phyloP scores from a whole-genome alignment of 2,113 vertebrate genomes.

The Anser cygnoides region DNA sequence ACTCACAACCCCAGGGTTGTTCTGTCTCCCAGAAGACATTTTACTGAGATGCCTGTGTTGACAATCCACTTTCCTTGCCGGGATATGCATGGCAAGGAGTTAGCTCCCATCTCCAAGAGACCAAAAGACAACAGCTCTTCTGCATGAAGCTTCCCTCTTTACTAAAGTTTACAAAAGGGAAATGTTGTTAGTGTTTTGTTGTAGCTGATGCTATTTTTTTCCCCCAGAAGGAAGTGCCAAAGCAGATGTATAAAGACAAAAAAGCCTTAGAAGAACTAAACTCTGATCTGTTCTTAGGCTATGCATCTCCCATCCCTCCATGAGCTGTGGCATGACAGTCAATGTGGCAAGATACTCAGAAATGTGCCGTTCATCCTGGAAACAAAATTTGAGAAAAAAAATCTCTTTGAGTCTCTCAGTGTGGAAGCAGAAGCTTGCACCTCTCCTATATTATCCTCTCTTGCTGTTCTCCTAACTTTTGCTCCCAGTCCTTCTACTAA shows the following conservation, averaged over 20 bases:
- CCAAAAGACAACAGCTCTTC: background rate
- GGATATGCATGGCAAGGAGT: fast-evolving
- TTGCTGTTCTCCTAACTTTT: background rate
- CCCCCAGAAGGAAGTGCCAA: background rate
- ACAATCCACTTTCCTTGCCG: background rate
- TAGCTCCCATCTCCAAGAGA: background rate
- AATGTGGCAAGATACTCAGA: background rate
- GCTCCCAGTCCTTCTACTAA: background rate
- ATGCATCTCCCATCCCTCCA: background rate
- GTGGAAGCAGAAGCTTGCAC: background rate
- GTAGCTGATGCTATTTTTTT: background rate
- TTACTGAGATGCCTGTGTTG: background rate
- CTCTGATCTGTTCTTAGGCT: background rate
- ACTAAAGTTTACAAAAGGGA: background rate
- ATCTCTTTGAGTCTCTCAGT: background rate
- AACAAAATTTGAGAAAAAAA: background rate
- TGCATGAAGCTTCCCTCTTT: background rate
- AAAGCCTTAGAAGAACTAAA: background rate
- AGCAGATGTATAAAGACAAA: background rate
- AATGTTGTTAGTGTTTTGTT: background rate
- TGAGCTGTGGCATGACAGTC: background rate
- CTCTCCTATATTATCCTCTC: background rate
- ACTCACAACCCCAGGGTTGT: background rate
- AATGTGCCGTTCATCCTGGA: fast-evolving
- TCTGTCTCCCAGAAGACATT: background rate